Evolutionary conservation across 2,797 vertebrate genomes (phyloP).

Genomic region (Rhinogobio ventralis): DNA sequence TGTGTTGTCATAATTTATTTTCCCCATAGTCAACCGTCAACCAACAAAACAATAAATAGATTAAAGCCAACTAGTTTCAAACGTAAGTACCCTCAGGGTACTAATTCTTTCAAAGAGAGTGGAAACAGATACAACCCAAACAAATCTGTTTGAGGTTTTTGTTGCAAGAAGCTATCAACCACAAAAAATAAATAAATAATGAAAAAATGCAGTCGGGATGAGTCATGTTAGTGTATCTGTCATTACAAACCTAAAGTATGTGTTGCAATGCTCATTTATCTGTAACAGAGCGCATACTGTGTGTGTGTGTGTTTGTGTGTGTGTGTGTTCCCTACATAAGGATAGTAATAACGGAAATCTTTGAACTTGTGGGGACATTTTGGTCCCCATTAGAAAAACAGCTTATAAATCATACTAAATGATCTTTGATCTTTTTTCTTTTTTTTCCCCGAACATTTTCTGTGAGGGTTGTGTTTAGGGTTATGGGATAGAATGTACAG

Average conservation of each 20-base stretch:
- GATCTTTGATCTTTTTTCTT: not conserved
- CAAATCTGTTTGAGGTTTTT: not conserved
- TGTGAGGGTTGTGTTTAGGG: not conserved
- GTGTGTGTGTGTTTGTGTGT: not conserved
- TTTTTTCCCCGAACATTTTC: not conserved
- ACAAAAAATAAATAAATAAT: not conserved
- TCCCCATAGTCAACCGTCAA: not conserved
- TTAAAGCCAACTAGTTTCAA: not conserved
- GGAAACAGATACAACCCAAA: not conserved
- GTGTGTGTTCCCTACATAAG: not conserved
- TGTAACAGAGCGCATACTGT: not conserved
- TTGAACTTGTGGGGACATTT: not conserved
- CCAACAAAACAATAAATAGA: not conserved
- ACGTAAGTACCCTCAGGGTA: not conserved
- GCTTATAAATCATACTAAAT: not conserved
- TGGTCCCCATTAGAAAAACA: not conserved
- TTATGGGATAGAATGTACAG: not conserved
- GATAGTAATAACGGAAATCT: not conserved
- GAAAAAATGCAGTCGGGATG: not conserved
- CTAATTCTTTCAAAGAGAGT: not conserved
- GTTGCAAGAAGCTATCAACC: not conserved
- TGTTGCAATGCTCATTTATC: not conserved
- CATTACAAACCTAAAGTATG: not conserved
- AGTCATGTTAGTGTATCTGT: not conserved
- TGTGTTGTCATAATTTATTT: constrained; percentile 8